These are phyloP conservation scores for Malacosoma neustria DNA, from an alignment of 2,888 invertebrate species.

Conservation along the genomic window DNA sequence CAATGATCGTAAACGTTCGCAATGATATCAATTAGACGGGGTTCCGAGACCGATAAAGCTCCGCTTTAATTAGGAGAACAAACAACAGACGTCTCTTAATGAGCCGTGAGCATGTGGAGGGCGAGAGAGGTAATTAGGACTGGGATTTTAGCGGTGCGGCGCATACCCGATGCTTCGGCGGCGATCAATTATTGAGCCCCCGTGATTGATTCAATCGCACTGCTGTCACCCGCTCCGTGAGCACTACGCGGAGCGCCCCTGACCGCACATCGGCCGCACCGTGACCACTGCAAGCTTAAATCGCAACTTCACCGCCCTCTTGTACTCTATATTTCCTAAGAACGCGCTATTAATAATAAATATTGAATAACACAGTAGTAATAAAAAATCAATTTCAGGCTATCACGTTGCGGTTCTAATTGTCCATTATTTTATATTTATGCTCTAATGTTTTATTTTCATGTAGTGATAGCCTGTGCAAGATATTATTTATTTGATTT, in stretches of 20 bases:
- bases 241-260: conserved; percentile 12
- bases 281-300: conserved; percentile 7
- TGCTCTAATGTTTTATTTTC: no score
- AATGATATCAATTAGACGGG: conserved; percentile 72
- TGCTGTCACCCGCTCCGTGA: conserved; percentile 16
- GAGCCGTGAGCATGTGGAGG: conserved; percentile 67
- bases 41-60: conserved; percentile 66
- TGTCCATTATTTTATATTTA: no score
- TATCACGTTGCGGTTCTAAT: no score
- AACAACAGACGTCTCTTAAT: conserved; percentile 71
- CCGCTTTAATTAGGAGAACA: conserved; percentile 73
- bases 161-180: conserved; percentile 23
- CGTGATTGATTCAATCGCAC: conserved; percentile 57
- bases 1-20: conserved; percentile 71
- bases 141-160: conserved; percentile 38
- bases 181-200: conserved; percentile 63
- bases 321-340: no score
- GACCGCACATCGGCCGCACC: conserved; percentile 9
- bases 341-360: no score
- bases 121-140: conserved; percentile 64
- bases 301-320: conserved; percentile 5
- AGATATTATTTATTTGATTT: no score
- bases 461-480: no score
- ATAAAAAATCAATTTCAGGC: no score
- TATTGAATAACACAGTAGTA: no score